Conservation (phyloP, 2,797 vertebrate species). For the Typhlichthys eigenmanni region DNA sequence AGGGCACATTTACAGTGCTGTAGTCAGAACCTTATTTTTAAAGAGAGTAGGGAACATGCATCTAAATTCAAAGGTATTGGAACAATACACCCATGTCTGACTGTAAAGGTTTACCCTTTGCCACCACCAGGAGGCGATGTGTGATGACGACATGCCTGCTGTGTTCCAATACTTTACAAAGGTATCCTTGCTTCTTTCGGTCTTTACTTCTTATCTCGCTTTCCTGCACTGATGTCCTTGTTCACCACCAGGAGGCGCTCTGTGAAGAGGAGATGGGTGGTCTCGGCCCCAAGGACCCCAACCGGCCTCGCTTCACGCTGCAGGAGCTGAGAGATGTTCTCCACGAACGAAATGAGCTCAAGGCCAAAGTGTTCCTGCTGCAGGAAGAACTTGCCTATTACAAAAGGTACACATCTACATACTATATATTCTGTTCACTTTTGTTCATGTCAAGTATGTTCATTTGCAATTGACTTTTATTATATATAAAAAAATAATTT, state of each 20-base stretch:
- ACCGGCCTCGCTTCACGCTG: constrained; percentile 92
- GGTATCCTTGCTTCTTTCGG: constrained; percentile 60
- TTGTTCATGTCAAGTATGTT: not conserved
- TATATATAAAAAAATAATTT: too few relatives aligned
- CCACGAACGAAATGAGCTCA: constrained; percentile 96
- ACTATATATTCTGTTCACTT: not conserved
- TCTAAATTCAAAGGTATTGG: constrained; percentile 34
- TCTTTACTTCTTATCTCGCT: constrained; percentile 14
- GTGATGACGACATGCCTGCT: constrained; percentile 72
- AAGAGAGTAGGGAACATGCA: constrained; percentile 35
- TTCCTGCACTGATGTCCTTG: constrained; percentile 20
- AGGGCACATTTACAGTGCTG: constrained; percentile 14
- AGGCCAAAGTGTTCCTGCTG: constrained; percentile 94
- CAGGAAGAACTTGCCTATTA: constrained; percentile 97
- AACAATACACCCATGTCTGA: constrained; percentile 48
- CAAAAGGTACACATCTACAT: constrained; percentile 79
- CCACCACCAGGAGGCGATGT: constrained; percentile 74
- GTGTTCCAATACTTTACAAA: constrained; percentile 77
- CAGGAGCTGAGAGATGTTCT: constrained; percentile 97
- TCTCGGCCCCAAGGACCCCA: constrained; percentile 89
- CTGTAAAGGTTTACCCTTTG: constrained; percentile 46
- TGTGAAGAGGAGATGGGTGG: constrained; percentile 78
- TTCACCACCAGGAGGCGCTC: constrained; percentile 74
- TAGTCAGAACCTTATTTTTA: constrained; percentile 1
- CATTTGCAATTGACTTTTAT: not conserved